Evolutionary conservation across 2,113 vertebrate species (phyloP), one percentile per base, ranked within the genome.

Genomic region (Rattus norvegicus): DNA sequence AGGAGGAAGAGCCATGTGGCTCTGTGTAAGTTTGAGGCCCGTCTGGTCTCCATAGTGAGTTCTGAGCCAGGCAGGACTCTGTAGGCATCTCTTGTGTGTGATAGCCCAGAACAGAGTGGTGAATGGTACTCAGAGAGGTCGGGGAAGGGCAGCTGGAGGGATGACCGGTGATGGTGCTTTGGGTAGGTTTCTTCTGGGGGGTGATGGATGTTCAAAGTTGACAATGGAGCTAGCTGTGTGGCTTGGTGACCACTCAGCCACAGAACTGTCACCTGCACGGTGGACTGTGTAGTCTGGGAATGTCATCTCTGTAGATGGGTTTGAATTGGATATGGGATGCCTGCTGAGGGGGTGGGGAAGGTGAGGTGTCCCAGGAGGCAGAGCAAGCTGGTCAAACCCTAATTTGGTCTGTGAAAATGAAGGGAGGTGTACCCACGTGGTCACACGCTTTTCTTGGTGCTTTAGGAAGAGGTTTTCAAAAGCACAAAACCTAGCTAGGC

Each of bases 351-450:
- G 43, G 43, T 43, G 43, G 43, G 43, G 43, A 43, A 3, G 43
- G 70, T 22, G 22, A 10, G 52, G 30, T 59, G 36, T 54, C 36
- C 13, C 75, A 16, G 43, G 83, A 88, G 59, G 33, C 59, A 22
- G 72, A 43, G 19, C 39, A 0, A 0, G 26, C 33, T 5, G 2
- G 49, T 52, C 4, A 61, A 54, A 76, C 33, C 54, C 1, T 47
- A 5, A 75, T 73, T 81, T 16, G 7, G 7, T 24, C n/a, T 54
- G 73, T 36, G 88, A 16, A 33, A 73, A 67, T 52, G 2, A 56
- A 3, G 4, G 3, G 9, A 33, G 49, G 43, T 26, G 39, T 11
- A 22, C 33, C 33, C 5, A 1, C 2, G 0, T 33, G 19, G 17
- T 1, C 10, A 33, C 10, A 36, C 33, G 7, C 33, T 36, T 84